Conservation (phyloP, 2,888 invertebrate genomes). For the Pollenia labialis region DNA sequence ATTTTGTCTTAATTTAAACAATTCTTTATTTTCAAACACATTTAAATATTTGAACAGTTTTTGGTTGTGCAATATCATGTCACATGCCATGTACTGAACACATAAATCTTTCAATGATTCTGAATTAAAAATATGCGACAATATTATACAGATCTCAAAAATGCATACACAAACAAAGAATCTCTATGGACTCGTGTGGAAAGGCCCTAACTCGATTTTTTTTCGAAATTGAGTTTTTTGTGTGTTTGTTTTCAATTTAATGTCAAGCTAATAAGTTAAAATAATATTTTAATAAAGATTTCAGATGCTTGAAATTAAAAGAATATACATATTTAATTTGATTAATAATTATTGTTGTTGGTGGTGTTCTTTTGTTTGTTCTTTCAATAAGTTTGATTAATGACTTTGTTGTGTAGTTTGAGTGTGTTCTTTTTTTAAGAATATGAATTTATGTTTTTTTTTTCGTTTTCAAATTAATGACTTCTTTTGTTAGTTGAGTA, state of each 20-base stretch:
- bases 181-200: neutral
- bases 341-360: constrained; percentile 39
- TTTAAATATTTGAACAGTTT: constrained; percentile 16
- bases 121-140: constrained; percentile 48
- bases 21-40: constrained; percentile 39
- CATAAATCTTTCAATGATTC: constrained; percentile 69
- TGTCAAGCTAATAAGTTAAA: constrained; percentile 44
- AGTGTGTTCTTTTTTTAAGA: neutral
- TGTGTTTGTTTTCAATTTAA: constrained; percentile 2
- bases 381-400: constrained; percentile 19
- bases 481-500: constrained; percentile 25
- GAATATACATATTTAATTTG: constrained; percentile 35
- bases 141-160: neutral
- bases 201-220: too few relatives aligned
- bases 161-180: neutral
- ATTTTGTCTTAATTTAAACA: constrained; percentile 58
- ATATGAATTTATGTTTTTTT: constrained; percentile 15
- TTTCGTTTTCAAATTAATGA: constrained; percentile 56
- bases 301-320: constrained; percentile 56
- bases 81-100: constrained; percentile 55
- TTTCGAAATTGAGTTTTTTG: too few relatives aligned
- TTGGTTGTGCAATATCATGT: constrained; percentile 37
- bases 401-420: constrained; percentile 3
- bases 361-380: constrained; percentile 15
- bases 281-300: constrained; percentile 62